Conservation (phyloP, 2,888 invertebrate genomes). For the Phyto melanocephala region DNA sequence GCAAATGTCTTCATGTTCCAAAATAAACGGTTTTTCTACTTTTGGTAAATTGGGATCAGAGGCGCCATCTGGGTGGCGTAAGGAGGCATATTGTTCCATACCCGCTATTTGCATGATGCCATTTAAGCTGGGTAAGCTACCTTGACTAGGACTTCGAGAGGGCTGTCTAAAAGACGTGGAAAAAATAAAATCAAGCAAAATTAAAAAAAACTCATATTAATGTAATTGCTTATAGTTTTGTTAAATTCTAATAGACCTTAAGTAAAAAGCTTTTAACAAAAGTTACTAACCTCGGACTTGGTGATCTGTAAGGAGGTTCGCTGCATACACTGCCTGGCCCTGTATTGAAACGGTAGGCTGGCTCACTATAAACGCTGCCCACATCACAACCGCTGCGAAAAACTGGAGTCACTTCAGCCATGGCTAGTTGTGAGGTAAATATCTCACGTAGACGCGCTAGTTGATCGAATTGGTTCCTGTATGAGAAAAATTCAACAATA, state of each 20-base stretch:
- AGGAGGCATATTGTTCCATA: constrained; percentile 83
- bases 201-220: not conserved
- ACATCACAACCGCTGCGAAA: constrained; percentile 80
- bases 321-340: constrained; percentile 90
- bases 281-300: constrained; percentile 78
- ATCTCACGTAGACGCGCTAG: constrained; percentile 89
- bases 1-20: constrained; percentile 74
- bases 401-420: constrained; percentile 85
- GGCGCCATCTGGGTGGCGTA: constrained; percentile 94
- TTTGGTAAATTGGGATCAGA: constrained; percentile 91
- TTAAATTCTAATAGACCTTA: no score
- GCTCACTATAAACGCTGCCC: constrained; percentile 79
- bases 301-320: constrained; percentile 87
- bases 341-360: constrained; percentile 78
- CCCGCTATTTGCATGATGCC: constrained; percentile 83
- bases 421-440: constrained; percentile 87
- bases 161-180: constrained; percentile 70
- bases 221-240: no score
- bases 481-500: not conserved
- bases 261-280: no score
- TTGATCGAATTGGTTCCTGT: constrained; percentile 85
- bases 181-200: not conserved
- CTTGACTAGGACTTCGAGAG: constrained; percentile 78
- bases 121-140: constrained; percentile 81
- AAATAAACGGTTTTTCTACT: constrained; percentile 74